Evolutionary conservation across 2,797 vertebrate species (phyloP).

Genomic region (Falco concolor): DNA sequence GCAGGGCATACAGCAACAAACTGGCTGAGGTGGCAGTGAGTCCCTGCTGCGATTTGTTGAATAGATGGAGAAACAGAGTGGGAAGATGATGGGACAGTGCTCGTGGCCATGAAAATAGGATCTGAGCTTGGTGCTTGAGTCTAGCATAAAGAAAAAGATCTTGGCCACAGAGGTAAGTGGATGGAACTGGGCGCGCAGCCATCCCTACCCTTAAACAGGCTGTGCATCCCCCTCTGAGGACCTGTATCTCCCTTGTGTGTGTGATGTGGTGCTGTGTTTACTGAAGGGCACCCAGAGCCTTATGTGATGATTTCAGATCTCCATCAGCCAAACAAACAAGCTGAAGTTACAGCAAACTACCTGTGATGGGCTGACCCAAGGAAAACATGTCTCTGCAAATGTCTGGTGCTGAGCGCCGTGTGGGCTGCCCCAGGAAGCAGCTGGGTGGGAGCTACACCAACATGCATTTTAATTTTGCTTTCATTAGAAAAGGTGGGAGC

Average conservation of each 20-base stretch:
- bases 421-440: not conserved
- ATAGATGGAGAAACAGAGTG: not conserved
- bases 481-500: not conserved
- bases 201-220: not conserved
- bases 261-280: not conserved
- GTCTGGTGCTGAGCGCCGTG: not conserved
- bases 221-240: not conserved
- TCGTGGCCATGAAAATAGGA: not conserved
- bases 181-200: not conserved
- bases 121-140: not conserved
- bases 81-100: not conserved
- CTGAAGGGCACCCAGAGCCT: not conserved
- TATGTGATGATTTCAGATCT: not conserved
- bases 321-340: not conserved
- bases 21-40: not conserved
- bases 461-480: not conserved
- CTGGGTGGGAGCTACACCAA: not conserved
- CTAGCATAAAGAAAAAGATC: not conserved
- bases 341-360: not conserved
- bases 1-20: not conserved
- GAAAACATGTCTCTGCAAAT: not conserved
- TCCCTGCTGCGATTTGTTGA: not conserved
- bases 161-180: not conserved
- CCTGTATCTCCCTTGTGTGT: accelerated
- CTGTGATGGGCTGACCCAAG: not conserved